A percentile compares a stretch with the other conserved stretches of the same genome.
Evolutionary conservation across 2,888 invertebrate species (phyloP).

Genomic region (Pseudococcus viburni): DNA sequence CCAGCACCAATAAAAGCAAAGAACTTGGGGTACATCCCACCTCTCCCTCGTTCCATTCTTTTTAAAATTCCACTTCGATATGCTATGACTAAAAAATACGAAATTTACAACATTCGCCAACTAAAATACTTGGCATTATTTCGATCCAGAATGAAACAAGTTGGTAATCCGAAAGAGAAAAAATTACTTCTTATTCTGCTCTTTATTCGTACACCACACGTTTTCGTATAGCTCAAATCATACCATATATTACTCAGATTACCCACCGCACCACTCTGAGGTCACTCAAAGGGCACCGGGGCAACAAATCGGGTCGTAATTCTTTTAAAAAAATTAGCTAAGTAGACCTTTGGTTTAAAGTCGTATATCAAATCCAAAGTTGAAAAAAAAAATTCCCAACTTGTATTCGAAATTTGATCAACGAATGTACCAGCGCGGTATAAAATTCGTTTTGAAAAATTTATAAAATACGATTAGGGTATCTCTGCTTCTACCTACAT

Average conservation of each 20-base stretch:
- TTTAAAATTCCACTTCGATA: not conserved
- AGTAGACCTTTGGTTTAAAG: not conserved
- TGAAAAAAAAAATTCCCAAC: not conserved
- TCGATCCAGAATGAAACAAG: not conserved
- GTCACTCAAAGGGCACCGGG: not conserved
- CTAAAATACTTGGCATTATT: not conserved
- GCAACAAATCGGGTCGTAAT: not conserved
- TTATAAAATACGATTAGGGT: constrained; percentile 9
- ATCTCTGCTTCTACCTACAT: not conserved
- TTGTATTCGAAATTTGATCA: constrained; percentile 2
- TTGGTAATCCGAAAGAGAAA: not conserved
- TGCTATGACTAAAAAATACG: not conserved
- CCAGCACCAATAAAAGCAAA: no score
- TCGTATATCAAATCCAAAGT: constrained; percentile 6
- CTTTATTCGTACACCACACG: not conserved
- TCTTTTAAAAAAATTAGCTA: constrained; percentile 26
- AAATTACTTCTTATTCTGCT: not conserved
- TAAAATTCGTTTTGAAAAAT: constrained; percentile 44
- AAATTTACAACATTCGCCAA: constrained; percentile 5
- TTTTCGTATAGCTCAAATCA: not conserved
- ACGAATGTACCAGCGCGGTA: not conserved
- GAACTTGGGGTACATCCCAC: not conserved
- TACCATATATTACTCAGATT: not conserved
- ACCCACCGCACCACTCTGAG: not conserved
- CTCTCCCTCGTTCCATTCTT: not conserved